Percentiles rank a stretch among this genome's conserved stretches.
Conservation (phyloP, 2,888 invertebrate genomes). For the Ectobius pallidus region DNA sequence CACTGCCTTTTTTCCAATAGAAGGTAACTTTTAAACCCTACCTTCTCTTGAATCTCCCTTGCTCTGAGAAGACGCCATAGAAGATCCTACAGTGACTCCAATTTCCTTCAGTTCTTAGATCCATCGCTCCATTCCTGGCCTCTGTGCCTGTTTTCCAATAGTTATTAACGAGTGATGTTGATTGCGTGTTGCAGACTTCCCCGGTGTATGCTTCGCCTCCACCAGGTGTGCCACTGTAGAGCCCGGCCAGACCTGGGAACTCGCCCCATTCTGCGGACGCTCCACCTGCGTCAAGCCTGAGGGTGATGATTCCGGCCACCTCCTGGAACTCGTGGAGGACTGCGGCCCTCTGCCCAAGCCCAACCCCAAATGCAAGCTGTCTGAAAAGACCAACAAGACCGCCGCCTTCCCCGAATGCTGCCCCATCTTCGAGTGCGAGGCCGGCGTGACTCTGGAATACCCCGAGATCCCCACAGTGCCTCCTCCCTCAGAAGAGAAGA, state of each 20-base stretch:
- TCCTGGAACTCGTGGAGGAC: constrained; percentile 85
- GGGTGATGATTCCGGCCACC: constrained; percentile 70
- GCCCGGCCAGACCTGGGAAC: constrained; percentile 83
- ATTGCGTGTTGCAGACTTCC: constrained; percentile 69
- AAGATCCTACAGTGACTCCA: too few species aligned
- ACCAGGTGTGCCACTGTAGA: constrained; percentile 88
- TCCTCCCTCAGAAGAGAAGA: constrained; percentile 51
- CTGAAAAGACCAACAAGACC: constrained; percentile 88
- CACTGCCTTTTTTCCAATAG: too few species aligned
- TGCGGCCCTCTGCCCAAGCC: constrained; percentile 87
- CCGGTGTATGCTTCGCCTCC: constrained; percentile 89
- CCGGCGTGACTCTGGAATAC: constrained; percentile 83
- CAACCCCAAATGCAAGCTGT: constrained; percentile 85
- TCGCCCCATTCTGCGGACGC: constrained; percentile 89
- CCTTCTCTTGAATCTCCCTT: too few species aligned
- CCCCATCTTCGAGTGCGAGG: constrained; percentile 84
- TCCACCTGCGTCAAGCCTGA: constrained; percentile 85
- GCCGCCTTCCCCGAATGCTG: constrained; percentile 88
- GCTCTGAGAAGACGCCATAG: too few species aligned
- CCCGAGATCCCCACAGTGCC: constrained; percentile 73
- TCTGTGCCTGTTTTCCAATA: too few species aligned
- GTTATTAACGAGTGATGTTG: too few species aligned
- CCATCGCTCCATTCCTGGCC: too few species aligned
- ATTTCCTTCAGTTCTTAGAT: too few species aligned
- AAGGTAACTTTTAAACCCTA: too few species aligned